Conservation (phyloP, 2,888 invertebrate species). For the Drosophila tanythrix region DNA sequence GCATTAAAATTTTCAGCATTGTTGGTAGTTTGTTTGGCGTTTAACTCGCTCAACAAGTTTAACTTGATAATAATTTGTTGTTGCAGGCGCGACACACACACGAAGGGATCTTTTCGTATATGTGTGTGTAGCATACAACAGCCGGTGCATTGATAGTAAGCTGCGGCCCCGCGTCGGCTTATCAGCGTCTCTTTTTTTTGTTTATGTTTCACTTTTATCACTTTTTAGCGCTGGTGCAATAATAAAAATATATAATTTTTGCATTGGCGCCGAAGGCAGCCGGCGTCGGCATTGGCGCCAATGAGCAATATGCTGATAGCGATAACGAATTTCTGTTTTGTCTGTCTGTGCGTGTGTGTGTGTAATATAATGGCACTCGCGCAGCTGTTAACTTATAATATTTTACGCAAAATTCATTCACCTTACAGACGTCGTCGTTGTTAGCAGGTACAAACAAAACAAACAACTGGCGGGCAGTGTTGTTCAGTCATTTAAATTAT, state of each 20-base stretch:
- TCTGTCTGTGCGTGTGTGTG: background rate
- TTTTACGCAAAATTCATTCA: constrained; percentile 56
- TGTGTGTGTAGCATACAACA: constrained; percentile 44
- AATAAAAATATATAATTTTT: constrained; percentile 37
- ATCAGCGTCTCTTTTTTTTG: constrained; percentile 73
- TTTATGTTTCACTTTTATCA: constrained; percentile 74
- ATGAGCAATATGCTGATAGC: constrained; percentile 40
- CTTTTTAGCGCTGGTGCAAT: constrained; percentile 55
- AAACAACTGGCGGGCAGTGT: constrained; percentile 66
- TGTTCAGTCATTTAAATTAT: constrained; percentile 26
- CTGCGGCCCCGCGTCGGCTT: constrained; percentile 43
- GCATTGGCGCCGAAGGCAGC: constrained; percentile 18
- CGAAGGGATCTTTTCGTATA: constrained; percentile 39
- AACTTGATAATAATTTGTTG: constrained; percentile 66
- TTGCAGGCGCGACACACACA: constrained; percentile 41
- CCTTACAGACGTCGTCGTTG: constrained; percentile 66
- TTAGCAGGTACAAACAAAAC: constrained; percentile 67
- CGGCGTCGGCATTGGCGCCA: constrained; percentile 32
- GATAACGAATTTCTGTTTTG: constrained; percentile 41
- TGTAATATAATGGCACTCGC: constrained; percentile 38
- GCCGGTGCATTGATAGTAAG: constrained; percentile 68
- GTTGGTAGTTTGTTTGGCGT: constrained; percentile 68
- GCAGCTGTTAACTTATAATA: constrained; percentile 48
- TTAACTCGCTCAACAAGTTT: constrained; percentile 77
- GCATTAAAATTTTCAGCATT: constrained; percentile 67